These are phyloP conservation scores for Apotomis turbidana DNA, from an alignment of 2,888 invertebrate species.

Conservation along the genomic window DNA sequence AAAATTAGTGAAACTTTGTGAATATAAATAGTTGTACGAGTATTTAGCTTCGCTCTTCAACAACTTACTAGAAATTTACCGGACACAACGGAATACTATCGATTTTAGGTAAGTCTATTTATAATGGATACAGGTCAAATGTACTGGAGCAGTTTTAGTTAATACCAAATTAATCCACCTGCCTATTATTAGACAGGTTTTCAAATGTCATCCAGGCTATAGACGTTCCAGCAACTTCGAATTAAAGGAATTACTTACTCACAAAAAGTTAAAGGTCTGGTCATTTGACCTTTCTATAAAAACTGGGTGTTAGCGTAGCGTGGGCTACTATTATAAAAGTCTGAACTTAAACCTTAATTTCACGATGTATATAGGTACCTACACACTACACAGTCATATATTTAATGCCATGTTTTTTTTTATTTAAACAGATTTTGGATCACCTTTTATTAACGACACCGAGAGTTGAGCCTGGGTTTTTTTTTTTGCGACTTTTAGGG, in stretches of 20 bases:
- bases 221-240: neutral
- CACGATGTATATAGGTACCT: no score
- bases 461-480: no score
- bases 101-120: slow-evolving; percentile 63
- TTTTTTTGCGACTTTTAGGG: no score
- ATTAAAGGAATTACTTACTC: neutral
- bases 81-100: slow-evolving; percentile 60
- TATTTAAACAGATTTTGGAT: no score
- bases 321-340: slow-evolving; percentile 4
- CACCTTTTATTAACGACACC: no score
- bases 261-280: neutral
- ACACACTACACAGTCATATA: no score
- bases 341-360: neutral
- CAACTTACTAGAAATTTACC: slow-evolving; percentile 46
- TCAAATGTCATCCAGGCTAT: neutral
- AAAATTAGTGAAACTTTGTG: slow-evolving; percentile 42
- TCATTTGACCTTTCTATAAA: slow-evolving; percentile 4
- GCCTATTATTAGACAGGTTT: neutral
- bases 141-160: neutral
- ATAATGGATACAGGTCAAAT: slow-evolving; percentile 23
- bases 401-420: no score
- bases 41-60: slow-evolving; percentile 35
- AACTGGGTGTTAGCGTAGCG: neutral
- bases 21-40: slow-evolving; percentile 51
- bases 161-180: slow-evolving; percentile 5